Conservation (phyloP, 2,797 vertebrate genomes). For the Arvicola amphibius region DNA sequence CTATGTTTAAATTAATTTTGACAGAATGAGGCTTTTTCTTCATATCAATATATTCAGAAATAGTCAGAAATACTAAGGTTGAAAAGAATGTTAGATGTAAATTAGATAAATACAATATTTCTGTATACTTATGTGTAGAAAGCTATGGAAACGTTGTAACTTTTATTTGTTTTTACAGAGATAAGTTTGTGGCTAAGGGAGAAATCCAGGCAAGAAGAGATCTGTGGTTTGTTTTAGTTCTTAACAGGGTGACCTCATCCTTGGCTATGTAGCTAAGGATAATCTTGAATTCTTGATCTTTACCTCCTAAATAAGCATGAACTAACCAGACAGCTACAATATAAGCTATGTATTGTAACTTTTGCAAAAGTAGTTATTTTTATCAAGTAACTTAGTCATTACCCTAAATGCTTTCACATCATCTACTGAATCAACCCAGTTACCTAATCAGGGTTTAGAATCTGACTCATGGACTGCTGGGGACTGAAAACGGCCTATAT, state of each 20-base stretch:
- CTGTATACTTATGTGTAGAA: not conserved
- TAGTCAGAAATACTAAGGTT: not conserved
- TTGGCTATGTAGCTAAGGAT: not conserved
- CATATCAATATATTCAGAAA: not conserved
- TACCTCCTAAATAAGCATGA: not conserved
- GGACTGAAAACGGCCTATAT: not conserved
- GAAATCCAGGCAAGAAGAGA: not conserved
- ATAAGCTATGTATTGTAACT: not conserved
- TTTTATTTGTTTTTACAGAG: conserved; percentile 35
- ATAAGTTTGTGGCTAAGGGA: not conserved
- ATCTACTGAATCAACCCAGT: not conserved
- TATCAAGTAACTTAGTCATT: conserved; percentile 34
- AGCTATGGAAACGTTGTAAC: not conserved
- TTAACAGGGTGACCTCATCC: not conserved
- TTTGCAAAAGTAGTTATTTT: not conserved
- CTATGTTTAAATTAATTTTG: not conserved
- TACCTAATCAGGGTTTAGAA: not conserved
- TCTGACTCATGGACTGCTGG: not conserved
- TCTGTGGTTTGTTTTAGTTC: not conserved
- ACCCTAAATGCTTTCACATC: not conserved
- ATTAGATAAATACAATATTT: not conserved
- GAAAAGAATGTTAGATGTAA: conserved; percentile 28
- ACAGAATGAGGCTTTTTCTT: conserved; percentile 22
- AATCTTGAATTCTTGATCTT: not conserved
- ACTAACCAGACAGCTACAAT: not conserved